Evolutionary conservation across 2,797 vertebrate species (phyloP).

Genomic region (Amblyraja radiata): DNA sequence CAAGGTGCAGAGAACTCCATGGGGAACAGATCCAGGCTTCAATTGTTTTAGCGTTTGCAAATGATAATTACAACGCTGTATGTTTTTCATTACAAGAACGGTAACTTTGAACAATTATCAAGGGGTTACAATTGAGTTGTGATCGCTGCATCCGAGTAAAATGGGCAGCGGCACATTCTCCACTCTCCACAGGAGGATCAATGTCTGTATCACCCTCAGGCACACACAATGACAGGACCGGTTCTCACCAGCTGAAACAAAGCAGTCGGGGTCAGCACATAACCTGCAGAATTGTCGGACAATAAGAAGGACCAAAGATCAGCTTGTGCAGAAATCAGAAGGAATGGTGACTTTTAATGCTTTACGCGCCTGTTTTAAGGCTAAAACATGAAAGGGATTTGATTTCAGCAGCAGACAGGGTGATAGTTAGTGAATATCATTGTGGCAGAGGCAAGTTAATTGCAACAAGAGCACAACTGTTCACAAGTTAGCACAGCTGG

Average conservation of each 20-base stretch:
- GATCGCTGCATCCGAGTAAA: not conserved
- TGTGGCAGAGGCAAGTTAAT: not conserved
- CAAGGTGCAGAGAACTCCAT: too few species aligned
- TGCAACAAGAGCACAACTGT: not conserved
- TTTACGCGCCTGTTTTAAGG: too few species aligned
- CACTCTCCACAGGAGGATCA: not conserved
- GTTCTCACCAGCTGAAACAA: not conserved
- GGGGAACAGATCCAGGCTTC: not conserved
- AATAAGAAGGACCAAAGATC: not conserved
- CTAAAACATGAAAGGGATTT: too few species aligned
- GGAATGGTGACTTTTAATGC: too few species aligned
- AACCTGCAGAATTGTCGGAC: not conserved
- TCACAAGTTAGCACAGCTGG: not conserved
- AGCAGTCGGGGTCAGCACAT: not conserved
- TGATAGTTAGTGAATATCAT: too few species aligned
- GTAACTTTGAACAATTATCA: too few species aligned
- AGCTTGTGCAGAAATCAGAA: not conserved
- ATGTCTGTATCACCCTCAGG: too few species aligned
- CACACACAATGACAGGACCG: too few species aligned
- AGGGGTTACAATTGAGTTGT: not conserved
- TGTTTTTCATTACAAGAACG: too few species aligned
- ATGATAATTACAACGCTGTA: not conserved
- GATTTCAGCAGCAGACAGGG: too few species aligned
- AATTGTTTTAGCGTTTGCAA: not conserved
- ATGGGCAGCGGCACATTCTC: not conserved